Evolutionary conservation across 2,797 vertebrate genomes (phyloP).

Genomic region (Luscinia megarhynchos): DNA sequence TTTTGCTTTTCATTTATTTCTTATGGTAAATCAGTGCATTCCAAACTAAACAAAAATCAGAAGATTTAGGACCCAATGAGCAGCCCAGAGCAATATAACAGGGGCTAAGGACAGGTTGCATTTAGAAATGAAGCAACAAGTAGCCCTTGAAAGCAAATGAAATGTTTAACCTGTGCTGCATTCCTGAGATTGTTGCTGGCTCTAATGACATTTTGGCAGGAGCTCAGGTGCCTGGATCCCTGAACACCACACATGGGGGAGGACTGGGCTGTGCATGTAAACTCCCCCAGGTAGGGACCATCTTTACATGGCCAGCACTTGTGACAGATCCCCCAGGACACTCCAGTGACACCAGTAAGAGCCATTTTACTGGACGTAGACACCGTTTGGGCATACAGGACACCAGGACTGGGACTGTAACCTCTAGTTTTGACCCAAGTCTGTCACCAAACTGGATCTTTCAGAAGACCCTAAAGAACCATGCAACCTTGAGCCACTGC

Average conservation of each 20-base stretch:
- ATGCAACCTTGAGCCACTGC: neutral
- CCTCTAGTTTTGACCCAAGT: neutral
- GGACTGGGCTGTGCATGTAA: neutral
- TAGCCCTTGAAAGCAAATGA: neutral
- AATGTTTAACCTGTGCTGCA: slow-evolving; percentile 11
- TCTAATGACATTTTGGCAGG: neutral
- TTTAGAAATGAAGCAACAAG: neutral
- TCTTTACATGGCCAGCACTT: neutral
- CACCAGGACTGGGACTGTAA: neutral
- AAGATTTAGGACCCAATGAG: neutral
- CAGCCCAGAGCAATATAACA: neutral
- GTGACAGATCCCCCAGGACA: neutral
- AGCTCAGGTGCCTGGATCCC: neutral
- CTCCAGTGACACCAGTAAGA: neutral
- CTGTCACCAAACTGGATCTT: neutral
- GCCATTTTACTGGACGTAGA: rapidly evolving
- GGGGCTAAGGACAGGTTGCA: neutral
- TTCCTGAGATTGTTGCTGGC: slow-evolving; percentile 1
- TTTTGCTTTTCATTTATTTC: slow-evolving; percentile 42
- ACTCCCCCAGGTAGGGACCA: rapidly evolving
- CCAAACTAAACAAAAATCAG: slow-evolving; percentile 29
- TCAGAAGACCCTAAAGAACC: neutral
- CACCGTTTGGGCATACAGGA: neutral
- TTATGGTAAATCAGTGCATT: neutral
- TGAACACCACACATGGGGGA: neutral